Conservation (phyloP, 2,797 vertebrate genomes). For the Rhinogobio ventralis region DNA sequence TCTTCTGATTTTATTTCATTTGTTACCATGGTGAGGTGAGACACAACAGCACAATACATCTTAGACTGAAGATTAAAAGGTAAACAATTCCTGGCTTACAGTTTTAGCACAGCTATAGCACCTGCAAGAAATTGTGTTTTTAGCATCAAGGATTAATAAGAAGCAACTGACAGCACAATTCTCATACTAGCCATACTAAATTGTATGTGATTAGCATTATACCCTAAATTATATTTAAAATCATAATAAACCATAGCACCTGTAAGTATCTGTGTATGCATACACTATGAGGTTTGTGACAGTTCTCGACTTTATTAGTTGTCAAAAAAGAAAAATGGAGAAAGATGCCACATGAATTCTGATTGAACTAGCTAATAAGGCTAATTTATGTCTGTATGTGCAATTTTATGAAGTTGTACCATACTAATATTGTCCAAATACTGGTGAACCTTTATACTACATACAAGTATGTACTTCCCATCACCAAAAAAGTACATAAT, state of each 20-base stretch:
- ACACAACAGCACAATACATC: conserved; percentile 11
- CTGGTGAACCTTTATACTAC: not conserved
- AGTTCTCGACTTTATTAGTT: not conserved
- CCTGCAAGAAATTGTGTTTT: not conserved
- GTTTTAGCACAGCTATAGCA: conserved; percentile 16
- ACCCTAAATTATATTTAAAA: not conserved
- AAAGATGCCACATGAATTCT: not conserved
- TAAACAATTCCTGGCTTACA: not conserved
- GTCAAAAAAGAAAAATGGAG: not conserved
- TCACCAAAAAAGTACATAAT: not conserved
- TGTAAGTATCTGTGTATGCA: not conserved
- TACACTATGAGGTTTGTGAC: not conserved
- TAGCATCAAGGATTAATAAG: not conserved
- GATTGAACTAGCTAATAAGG: not conserved
- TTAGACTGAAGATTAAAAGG: not conserved
- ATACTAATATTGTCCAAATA: not conserved
- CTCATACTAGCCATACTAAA: not conserved
- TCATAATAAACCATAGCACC: not conserved
- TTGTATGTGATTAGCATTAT: not conserved
- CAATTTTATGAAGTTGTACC: not conserved
- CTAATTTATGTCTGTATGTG: not conserved
- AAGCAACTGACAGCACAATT: not conserved
- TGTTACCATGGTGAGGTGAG: conserved; percentile 15
- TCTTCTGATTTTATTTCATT: not conserved
- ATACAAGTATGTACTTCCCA: not conserved